Evolutionary conservation across 1,140 invertebrate genomes (phyloP).

Genomic region (Protaetia brevitarsis): DNA sequence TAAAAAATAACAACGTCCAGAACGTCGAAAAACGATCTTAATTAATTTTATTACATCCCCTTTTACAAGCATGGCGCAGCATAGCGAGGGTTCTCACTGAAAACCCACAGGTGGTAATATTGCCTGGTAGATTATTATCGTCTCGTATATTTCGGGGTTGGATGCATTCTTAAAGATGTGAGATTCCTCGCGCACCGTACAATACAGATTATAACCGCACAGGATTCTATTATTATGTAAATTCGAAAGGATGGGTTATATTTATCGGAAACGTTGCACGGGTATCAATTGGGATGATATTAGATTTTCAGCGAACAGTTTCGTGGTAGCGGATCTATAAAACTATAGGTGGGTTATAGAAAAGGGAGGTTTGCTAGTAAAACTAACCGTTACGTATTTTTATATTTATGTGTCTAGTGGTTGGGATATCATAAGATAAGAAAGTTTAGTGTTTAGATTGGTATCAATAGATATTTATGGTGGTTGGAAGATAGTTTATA

Average conservation of each 20-base stretch:
- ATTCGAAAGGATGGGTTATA: background rate
- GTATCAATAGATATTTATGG: too few species aligned
- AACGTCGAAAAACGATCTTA: background rate
- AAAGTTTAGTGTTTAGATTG: too few species aligned
- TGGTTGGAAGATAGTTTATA: too few species aligned
- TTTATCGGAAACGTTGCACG: background rate
- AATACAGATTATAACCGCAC: background rate
- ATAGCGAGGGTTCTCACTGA: background rate
- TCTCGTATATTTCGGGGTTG: background rate
- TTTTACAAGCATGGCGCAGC: background rate
- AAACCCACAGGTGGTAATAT: slow-evolving; percentile 4
- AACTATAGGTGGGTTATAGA: too few species aligned
- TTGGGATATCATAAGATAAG: too few species aligned
- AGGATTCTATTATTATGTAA: slow-evolving; percentile 10
- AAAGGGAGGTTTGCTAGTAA: too few species aligned
- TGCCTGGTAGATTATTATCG: background rate
- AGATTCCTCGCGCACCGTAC: background rate
- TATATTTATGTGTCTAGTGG: too few species aligned
- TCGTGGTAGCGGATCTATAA: too few species aligned
- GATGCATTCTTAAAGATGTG: background rate
- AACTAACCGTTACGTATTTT: too few species aligned
- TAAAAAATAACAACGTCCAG: background rate
- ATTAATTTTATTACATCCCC: slow-evolving; percentile 5
- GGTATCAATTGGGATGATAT: too few species aligned
- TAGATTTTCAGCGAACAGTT: too few species aligned